phyloP scores from a whole-genome alignment of 2,113 vertebrate species.

The Serilophus lunatus region DNA sequence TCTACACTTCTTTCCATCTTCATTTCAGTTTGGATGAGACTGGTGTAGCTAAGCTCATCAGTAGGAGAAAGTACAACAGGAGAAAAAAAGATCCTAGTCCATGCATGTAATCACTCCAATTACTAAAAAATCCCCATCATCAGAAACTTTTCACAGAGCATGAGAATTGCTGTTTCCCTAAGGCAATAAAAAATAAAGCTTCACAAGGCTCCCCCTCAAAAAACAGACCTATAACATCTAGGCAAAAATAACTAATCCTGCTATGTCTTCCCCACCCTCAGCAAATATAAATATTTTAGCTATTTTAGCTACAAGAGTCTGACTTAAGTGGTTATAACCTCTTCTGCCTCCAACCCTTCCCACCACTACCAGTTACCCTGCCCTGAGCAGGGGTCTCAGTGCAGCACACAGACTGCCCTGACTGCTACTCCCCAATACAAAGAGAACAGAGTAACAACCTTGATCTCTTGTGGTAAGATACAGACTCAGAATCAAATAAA shows the following conservation, averaged over 20 bases:
- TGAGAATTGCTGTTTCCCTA: not conserved
- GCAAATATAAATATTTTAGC: conserved; percentile 14
- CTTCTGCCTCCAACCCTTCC: not conserved
- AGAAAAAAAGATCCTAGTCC: not conserved
- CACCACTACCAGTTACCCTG: not conserved
- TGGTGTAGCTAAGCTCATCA: not conserved
- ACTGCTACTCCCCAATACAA: not conserved
- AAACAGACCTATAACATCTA: not conserved
- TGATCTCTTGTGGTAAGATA: not conserved
- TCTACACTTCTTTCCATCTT: not conserved
- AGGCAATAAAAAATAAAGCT: conserved; percentile 19
- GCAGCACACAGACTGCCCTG: not conserved
- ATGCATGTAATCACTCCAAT: not conserved
- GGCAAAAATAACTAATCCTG: not conserved
- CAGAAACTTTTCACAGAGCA: not conserved
- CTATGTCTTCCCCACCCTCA: not conserved
- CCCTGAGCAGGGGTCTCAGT: not conserved
- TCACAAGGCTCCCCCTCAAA: not conserved
- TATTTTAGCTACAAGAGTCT: not conserved
- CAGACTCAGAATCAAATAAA: not conserved
- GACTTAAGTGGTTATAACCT: not conserved
- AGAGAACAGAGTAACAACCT: not conserved
- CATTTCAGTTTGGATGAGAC: not conserved
- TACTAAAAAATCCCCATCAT: not conserved
- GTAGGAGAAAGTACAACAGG: not conserved